A percentile compares a stretch with the other conserved stretches of the same genome.
Conservation (phyloP, 2,797 vertebrate genomes). For the Rhinophrynus dorsalis region DNA sequence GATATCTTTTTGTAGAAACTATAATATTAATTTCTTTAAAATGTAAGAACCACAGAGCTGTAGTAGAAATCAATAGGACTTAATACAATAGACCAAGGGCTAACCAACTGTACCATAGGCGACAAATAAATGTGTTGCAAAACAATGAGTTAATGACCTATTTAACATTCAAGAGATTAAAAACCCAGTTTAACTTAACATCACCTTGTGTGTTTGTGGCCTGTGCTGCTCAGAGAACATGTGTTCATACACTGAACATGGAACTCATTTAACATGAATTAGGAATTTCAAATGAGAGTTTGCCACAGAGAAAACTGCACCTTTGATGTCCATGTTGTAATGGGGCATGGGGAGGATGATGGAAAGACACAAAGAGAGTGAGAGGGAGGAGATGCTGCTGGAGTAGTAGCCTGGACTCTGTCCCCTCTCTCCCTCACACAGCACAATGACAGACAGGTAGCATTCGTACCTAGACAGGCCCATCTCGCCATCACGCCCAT, state of each 20-base stretch:
- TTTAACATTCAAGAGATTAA: no score
- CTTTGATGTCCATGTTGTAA: constrained; percentile 72
- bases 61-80: no score
- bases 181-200: no score
- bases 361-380: constrained; percentile 54
- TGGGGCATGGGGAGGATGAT: constrained; percentile 70
- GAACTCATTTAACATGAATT: background rate
- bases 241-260: background rate
- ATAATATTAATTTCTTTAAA: no score
- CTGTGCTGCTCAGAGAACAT: no score
- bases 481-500: constrained; percentile 96
- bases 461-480: constrained; percentile 99
- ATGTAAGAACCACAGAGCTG: no score
- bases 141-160: no score
- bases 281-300: background rate
- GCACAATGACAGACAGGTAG: constrained; percentile 83
- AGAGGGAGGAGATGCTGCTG: constrained; percentile 63
- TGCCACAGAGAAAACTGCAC: constrained; percentile 60
- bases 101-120: no score
- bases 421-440: constrained; percentile 71
- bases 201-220: no score
- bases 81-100: no score
- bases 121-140: no score
- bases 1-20: no score
- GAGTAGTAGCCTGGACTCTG: constrained; percentile 49